Evolutionary conservation across 2,888 invertebrate genomes (phyloP).

Genomic region (Chrysolina americana): DNA sequence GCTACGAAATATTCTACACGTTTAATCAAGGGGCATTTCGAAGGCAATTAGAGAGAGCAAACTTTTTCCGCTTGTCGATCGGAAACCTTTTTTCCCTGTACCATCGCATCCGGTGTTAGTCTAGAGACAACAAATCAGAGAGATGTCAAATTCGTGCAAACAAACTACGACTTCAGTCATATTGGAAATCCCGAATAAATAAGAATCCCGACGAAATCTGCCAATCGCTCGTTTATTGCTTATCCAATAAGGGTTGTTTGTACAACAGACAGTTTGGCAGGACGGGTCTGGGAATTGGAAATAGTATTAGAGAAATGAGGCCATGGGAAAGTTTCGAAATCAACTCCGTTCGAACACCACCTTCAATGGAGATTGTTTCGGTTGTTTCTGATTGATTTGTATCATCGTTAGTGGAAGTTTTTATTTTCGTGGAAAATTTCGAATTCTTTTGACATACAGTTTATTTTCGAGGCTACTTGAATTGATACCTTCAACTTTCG

Average conservation of each 20-base stretch:
- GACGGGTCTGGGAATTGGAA: neutral
- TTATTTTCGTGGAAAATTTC: neutral
- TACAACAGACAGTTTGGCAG: slow-evolving; percentile 25
- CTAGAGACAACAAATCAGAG: slow-evolving; percentile 33
- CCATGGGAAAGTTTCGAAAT: neutral
- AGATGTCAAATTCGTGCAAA: slow-evolving; percentile 33
- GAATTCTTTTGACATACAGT: too few species aligned
- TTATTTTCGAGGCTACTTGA: too few species aligned
- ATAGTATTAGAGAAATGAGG: slow-evolving; percentile 11
- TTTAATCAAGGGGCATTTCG: too few species aligned
- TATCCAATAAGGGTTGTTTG: slow-evolving; percentile 44
- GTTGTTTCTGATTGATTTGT: neutral
- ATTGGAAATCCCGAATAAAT: slow-evolving; percentile 42
- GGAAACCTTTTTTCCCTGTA: neutral
- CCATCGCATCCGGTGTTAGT: slow-evolving; percentile 1
- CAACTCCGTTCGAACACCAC: neutral
- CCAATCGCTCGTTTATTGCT: slow-evolving; percentile 42
- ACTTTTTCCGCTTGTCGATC: neutral
- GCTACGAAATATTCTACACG: too few species aligned
- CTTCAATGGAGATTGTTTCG: neutral
- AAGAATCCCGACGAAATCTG: slow-evolving; percentile 38
- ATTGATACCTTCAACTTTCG: too few species aligned
- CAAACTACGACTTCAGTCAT: slow-evolving; percentile 39
- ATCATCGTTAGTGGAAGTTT: too few species aligned
- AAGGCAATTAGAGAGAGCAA: too few species aligned